Percentiles rank a stretch among this genome's conserved stretches.
Conservation (phyloP, 1,140 invertebrate species). For the Drosophila nannoptera region DNA sequence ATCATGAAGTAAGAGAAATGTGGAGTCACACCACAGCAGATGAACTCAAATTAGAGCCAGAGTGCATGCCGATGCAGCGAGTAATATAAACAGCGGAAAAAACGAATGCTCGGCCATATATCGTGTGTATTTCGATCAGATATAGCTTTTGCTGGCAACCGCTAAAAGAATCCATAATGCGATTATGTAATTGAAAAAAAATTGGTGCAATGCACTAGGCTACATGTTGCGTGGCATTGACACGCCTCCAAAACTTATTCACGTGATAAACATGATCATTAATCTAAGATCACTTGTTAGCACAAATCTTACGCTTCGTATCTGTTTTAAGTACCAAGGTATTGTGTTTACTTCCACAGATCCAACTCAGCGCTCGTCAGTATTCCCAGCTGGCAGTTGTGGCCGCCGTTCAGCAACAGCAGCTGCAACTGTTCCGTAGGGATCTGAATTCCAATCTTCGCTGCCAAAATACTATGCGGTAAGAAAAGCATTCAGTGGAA, state of each 20-base stretch:
- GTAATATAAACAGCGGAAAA: too few relatives aligned
- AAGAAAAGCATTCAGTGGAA: conserved; percentile 3
- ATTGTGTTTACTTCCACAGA: conserved; percentile 30
- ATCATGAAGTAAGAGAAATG: conserved; percentile 67
- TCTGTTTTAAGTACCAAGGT: background rate
- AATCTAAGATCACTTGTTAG: conserved; percentile 36
- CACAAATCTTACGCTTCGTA: conserved; percentile 37
- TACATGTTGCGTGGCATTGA: conserved; percentile 31
- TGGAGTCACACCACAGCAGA: conserved; percentile 6
- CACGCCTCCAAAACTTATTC: conserved; percentile 31
- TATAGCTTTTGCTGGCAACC: conserved; percentile 10
- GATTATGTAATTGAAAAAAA: conserved; percentile 68
- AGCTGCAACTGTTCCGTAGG: conserved; percentile 44
- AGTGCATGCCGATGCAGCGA: background rate
- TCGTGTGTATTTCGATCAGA: conserved; percentile 21
- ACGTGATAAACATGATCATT: conserved; percentile 47
- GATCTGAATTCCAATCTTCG: conserved; percentile 21
- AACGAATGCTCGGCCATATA: background rate
- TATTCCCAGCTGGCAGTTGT: conserved; percentile 64
- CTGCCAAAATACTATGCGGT: conserved; percentile 40
- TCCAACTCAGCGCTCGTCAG: conserved; percentile 67
- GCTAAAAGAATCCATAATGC: conserved; percentile 17
- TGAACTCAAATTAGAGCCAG: background rate
- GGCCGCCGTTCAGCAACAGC: conserved; percentile 36
- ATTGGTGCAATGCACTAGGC: conserved; percentile 24